phyloP scores from a whole-genome alignment of 2,888 invertebrate genomes.

The Tillus elongatus region DNA sequence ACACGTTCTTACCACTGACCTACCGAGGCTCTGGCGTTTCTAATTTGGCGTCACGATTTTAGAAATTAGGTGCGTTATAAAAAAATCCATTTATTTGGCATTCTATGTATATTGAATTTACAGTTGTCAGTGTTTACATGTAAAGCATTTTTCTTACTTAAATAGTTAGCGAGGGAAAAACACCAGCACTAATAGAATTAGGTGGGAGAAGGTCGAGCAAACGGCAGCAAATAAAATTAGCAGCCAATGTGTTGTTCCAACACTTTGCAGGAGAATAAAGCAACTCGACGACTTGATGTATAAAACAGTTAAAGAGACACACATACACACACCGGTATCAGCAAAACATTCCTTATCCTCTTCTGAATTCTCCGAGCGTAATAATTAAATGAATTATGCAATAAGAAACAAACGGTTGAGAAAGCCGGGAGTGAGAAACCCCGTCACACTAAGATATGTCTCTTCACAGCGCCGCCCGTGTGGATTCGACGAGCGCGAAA shows the following conservation, averaged over 20 bases:
- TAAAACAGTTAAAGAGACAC: too few relatives aligned
- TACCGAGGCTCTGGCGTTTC: too few relatives aligned
- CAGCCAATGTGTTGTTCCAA: conserved; percentile 39
- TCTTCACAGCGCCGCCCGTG: conserved; percentile 18
- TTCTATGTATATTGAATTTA: too few relatives aligned
- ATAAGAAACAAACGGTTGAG: conserved; percentile 35
- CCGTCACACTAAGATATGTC: conserved; percentile 20
- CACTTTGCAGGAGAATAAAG: conserved; percentile 28
- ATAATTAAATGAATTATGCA: conserved; percentile 40
- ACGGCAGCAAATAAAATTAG: conserved; percentile 42
- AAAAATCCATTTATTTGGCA: too few relatives aligned
- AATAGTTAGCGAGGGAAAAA: too few relatives aligned
- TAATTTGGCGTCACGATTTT: too few relatives aligned
- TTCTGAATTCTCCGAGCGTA: conserved; percentile 26
- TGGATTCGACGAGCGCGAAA: conserved; percentile 38
- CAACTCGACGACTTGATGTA: too few relatives aligned
- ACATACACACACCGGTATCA: conserved; percentile 20
- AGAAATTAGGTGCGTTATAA: too few relatives aligned
- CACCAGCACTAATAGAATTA: conserved; percentile 39
- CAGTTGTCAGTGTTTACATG: too few relatives aligned
- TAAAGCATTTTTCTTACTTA: too few relatives aligned
- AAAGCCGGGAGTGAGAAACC: conserved; percentile 23
- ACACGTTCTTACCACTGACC: too few relatives aligned
- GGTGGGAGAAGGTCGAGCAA: conserved; percentile 33
- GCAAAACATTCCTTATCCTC: conserved; percentile 27